Evolutionary conservation across 2,797 vertebrate genomes (phyloP), one percentile per base, ranked within the genome.

Genomic region (Ambastaia sidthimunki): DNA sequence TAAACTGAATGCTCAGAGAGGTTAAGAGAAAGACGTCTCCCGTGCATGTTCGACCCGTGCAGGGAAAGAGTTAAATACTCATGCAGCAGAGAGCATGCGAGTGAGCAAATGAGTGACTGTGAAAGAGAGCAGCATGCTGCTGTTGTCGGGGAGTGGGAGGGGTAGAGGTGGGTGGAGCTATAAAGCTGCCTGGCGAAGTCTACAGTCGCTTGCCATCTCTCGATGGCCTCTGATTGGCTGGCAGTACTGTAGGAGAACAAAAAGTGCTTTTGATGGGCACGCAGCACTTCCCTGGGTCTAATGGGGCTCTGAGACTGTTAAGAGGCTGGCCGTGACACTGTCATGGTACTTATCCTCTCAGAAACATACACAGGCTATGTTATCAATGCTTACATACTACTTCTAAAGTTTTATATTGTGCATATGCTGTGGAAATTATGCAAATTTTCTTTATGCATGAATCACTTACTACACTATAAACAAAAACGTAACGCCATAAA

Each of bases 191-290:
- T 10, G 48, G 90, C 88, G 91, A 91, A 91, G 91, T 93, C 90
- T 86, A 72, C 85, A 80, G 69, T 87, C 82, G 70, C 87, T 88
- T 85, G 87, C 83, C 82, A 86, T 70, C 54, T 82, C 63, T 78
- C 84, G 63, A 86, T 77, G 77, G 50, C 37, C 10, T 82, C 85
- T 89, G 88, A 93, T 94, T 93, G 93, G 92, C 89, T 82, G 84
- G 57, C 75, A 82, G 80, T 78, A 77, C 81, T 85, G 85, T 85
- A 86, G 86, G 87, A 82, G 88, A 92, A 91, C 87, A 86, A 90
- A 41, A 41, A 91, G 89, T 92, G 87, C 88, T 91, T 91, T 91
- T 92, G 90, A 90, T 90, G 89, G 89, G 86, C 88, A 89, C 86
- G 48, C 63, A 54, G 92, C 88, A 89, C 86, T 82, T 86, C 85